A percentile compares a stretch with the other conserved stretches of the same genome.
These are phyloP conservation scores for Buathra laborator DNA, from an alignment of 2,888 invertebrate genomes.

Conservation along the genomic window DNA sequence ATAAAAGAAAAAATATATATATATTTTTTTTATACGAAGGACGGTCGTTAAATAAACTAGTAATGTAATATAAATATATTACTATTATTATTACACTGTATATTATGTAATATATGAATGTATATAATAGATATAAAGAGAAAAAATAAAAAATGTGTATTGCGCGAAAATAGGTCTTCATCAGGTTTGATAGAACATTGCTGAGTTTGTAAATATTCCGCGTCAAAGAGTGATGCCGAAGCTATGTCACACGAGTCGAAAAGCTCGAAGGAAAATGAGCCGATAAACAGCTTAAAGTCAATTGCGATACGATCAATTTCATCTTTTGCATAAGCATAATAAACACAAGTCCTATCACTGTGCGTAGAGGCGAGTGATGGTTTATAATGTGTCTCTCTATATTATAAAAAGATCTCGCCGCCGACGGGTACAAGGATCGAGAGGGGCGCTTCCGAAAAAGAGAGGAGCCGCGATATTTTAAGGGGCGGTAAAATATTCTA, in stretches of 20 bases:
- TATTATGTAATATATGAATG: not conserved
- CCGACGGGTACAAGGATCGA: no score
- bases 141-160: not conserved
- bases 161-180: not conserved
- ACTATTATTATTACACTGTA: not conserved
- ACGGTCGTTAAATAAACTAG: not conserved
- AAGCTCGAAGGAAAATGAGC: not conserved
- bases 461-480: no score
- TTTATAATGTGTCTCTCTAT: no score
- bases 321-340: constrained; percentile 6
- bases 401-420: no score
- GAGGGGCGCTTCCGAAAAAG: no score
- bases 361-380: not conserved
- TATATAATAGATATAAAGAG: not conserved
- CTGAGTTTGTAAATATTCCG: not conserved
- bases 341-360: not conserved
- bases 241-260: not conserved
- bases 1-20: not conserved
- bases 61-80: no score
- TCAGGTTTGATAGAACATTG: not conserved
- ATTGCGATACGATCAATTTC: not conserved
- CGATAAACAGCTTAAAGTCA: constrained; percentile 5
- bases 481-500: no score
- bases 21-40: not conserved
- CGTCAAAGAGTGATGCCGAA: not conserved